Evolutionary conservation across 2,888 invertebrate species (phyloP), one percentile per base, ranked within the genome.

Genomic region (Orthonevra nobilis): DNA sequence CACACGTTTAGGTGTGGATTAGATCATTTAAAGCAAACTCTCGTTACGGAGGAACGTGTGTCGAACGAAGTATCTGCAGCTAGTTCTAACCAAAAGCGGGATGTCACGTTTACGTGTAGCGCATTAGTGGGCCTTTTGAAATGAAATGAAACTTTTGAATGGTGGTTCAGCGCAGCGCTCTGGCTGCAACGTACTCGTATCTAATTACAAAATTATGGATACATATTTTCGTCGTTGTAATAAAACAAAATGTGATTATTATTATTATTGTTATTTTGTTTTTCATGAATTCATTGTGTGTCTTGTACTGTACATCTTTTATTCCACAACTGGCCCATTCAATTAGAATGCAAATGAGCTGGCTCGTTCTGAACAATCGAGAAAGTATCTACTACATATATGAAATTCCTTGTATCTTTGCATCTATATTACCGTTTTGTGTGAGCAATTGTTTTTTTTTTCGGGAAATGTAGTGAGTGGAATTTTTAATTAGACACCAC

Each of bases 301-400:
- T 38, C 6, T 23, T 28, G 19, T 14, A 30, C n/a, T 61, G 46
- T 46, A 40, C 23, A 40, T 20, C 38, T 64, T 19, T 32, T 61
- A 7, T 30, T n/a, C 28, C 38, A 2, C 3, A 30, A 34, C 28
- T 28, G 15, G n/a, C 44, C 52, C 48, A 30, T 61, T 73, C 66
- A 61, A 79, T 79, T 79, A 61, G 73, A 79, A 79, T 79, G 79
- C 68, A 79, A 79, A 79, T 73, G 64, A 61, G 54, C 42, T 15
- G 26, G 20, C 23, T 23, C 5, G 23, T 23, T 23, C 52, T 36
- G 26, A 12, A 64, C 40, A 38, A n/a, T n/a, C n/a, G n/a, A n/a
- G n/a, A n/a, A n/a, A n/a, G n/a, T n/a, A n/a, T n/a, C n/a, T n/a
- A n/a, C n/a, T 26, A 14, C 64, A 44, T 70, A 28, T 60, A 60